Base-by-base conservation (phyloP, 2,888 invertebrate species). In the Sesia apiformis region DNA sequence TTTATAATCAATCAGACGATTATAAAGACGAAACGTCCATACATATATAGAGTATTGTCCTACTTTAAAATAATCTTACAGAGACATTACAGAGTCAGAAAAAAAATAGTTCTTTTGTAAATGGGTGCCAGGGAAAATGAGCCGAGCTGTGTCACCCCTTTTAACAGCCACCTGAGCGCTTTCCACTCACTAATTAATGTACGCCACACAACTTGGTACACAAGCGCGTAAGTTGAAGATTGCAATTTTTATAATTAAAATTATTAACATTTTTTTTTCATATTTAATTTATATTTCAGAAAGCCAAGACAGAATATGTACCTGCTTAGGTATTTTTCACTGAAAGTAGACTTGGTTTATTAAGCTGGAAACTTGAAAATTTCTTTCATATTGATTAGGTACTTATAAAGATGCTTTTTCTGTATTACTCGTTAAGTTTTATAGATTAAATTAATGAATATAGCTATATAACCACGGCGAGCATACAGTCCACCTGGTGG, bases 141-240 rank as follows among this genome's bases (percentile, higher is more conserved):
- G 70, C 72, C 62, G 65, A 56, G 61, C 62, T 58, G 70, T 78
- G 70, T 84, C 82, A 81, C 82, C 86, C 85, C 81, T 85, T 86
- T 86, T 83, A 81, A 82, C 74, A 74, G 65, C 80, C 74, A 69
- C 78, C 74, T 75, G 76, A 72, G 77, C 75, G 67, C 70, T 77
- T 78, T 74, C 69, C 72, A 75, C 72, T 73, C 68, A 66, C 76
- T 85, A 87, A 88, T 87, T 87, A 84, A 78, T 62, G 61, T 23
- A 23, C 23, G 23, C 23, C 23, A 23, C 43, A 57, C 55, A 54
- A 51, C 55, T 40, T 5, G 23, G 40, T 5, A 55, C 55, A 64
- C 72, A 75, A 58, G 0, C 55, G 23, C 42, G 58, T 70, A 84
- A 78, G 66, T 58, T 41, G 43, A 38, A 56, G 59, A 58, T 52